These are phyloP conservation scores for Gadopsis marmoratus DNA, from an alignment of 2,797 vertebrate genomes.

Conservation along the genomic window DNA sequence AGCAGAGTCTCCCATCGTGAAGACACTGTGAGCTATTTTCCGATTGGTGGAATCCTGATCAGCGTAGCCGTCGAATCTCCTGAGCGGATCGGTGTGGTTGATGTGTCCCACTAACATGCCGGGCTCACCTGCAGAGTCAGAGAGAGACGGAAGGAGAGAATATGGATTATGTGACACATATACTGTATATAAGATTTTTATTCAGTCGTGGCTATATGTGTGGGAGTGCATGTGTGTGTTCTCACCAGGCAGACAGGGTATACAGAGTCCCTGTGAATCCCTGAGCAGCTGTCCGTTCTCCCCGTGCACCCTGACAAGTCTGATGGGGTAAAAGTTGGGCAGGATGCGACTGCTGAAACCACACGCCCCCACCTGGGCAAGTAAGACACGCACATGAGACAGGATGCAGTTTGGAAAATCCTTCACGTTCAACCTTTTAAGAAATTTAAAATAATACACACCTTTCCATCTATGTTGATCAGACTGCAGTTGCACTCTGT, in stretches of 20 bases:
- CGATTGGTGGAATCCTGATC: conserved; percentile 84
- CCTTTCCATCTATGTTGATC: conserved; percentile 93
- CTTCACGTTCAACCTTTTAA: background rate
- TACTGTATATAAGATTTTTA: background rate
- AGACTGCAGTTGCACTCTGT: conserved; percentile 96
- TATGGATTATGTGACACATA: background rate
- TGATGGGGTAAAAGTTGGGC: conserved; percentile 89
- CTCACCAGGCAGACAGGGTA: conserved; percentile 88
- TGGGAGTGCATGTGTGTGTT: conserved; percentile 14
- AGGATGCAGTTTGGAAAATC: background rate
- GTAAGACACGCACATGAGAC: background rate
- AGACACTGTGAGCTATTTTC: conserved; percentile 88
- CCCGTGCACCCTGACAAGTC: conserved; percentile 87
- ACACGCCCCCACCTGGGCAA: conserved; percentile 88
- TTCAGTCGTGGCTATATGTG: background rate
- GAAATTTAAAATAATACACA: conserved; percentile 39
- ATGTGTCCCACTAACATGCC: conserved; percentile 90
- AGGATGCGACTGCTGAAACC: conserved; percentile 92
- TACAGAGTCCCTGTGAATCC: conserved; percentile 86
- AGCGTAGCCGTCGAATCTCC: conserved; percentile 90
- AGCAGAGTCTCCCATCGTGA: conserved; percentile 87
- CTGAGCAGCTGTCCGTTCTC: conserved; percentile 87
- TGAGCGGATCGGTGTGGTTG: conserved; percentile 86
- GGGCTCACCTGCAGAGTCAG: conserved; percentile 83
- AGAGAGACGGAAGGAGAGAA: background rate